Conservation (phyloP, 2,888 invertebrate species). For the Sympetrum striolatum region DNA sequence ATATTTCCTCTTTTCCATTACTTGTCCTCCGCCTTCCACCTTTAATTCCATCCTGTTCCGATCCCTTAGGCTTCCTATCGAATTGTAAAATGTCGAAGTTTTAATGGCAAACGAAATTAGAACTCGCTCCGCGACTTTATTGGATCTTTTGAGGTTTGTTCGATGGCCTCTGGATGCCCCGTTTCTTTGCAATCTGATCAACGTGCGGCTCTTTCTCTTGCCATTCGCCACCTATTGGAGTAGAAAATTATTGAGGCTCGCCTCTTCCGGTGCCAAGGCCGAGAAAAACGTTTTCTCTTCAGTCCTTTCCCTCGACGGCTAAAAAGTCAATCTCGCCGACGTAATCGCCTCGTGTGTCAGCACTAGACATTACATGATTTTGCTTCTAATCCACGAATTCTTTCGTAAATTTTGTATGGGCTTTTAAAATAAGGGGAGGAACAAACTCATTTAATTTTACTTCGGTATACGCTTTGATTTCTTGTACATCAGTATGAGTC, state of each 20-base stretch:
- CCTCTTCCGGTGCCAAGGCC: background rate
- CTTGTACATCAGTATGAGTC: no score
- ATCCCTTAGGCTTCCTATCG: background rate
- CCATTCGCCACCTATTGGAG: background rate
- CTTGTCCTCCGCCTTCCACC: background rate
- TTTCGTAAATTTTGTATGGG: no score
- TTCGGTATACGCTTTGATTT: no score
- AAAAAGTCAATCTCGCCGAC: no score
- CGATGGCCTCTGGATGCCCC: background rate
- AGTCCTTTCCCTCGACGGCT: no score
- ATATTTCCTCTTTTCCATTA: background rate
- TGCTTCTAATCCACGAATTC: no score
- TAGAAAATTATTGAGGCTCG: background rate
- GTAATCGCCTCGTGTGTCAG: no score
- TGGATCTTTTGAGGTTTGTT: background rate
- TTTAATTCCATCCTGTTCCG: background rate
- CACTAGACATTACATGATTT: no score
- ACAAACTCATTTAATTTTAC: no score
- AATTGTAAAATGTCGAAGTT: background rate
- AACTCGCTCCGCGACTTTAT: background rate
- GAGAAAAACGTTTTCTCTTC: no score
- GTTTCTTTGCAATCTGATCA: background rate
- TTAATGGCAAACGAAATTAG: background rate
- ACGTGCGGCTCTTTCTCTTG: background rate
- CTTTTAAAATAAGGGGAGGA: no score